A percentile compares a stretch with the other conserved stretches of the same genome.
phyloP scores from a whole-genome alignment of 1,140 invertebrate species.

The Lasioglossum baleicum region DNA sequence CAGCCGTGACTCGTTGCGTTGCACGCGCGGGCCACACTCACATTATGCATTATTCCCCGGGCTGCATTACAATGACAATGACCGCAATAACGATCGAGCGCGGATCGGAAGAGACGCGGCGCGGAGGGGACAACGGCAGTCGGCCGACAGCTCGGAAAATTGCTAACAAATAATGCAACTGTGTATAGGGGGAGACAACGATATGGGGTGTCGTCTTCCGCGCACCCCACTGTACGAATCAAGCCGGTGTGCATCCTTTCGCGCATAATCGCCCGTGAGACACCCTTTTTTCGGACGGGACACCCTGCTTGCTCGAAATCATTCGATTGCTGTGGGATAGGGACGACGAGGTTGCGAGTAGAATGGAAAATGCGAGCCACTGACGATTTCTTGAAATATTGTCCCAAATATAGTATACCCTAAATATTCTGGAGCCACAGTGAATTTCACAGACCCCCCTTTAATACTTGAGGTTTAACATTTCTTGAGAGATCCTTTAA shows the following conservation, averaged over 20 bases:
- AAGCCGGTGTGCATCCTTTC: conserved; percentile 52
- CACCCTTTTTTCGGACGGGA: conserved; percentile 11
- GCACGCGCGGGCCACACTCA: conserved; percentile 43
- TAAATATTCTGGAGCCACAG: too few relatives aligned
- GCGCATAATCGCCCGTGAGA: conserved; percentile 56
- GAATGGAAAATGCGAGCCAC: neutral
- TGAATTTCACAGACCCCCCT: too few relatives aligned
- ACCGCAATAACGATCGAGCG: conserved; percentile 66
- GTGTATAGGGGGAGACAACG: conserved; percentile 44
- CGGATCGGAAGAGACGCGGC: conserved; percentile 58
- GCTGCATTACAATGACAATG: conserved; percentile 67
- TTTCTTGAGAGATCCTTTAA: too few relatives aligned
- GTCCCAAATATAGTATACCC: too few relatives aligned
- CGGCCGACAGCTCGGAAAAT: conserved; percentile 66
- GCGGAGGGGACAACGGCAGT: conserved; percentile 8
- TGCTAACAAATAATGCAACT: conserved; percentile 67
- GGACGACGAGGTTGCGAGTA: neutral
- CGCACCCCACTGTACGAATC: conserved; percentile 46
- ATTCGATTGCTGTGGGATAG: neutral
- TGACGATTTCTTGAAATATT: too few relatives aligned
- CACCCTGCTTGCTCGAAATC: neutral
- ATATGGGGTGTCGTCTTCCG: conserved; percentile 52
- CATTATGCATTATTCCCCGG: conserved; percentile 61
- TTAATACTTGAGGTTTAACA: too few relatives aligned
- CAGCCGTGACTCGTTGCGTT: conserved; percentile 34